These are phyloP conservation scores for Perithous albicinctus DNA, from an alignment of 2,888 invertebrate species.

Conservation along the genomic window DNA sequence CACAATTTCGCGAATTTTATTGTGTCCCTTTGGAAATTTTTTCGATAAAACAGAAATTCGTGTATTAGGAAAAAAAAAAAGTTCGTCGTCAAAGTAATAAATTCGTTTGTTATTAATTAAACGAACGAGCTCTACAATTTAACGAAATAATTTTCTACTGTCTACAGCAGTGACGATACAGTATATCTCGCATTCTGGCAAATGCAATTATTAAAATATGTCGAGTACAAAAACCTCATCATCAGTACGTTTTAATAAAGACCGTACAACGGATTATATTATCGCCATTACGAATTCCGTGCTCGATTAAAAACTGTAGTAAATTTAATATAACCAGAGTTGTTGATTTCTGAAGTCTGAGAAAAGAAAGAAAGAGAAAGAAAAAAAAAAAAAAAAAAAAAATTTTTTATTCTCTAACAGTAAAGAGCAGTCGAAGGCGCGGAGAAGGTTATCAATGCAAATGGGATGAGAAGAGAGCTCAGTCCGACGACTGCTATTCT, in stretches of 20 bases:
- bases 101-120: too few relatives aligned
- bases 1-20: too few relatives aligned
- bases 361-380: too few relatives aligned
- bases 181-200: neutral
- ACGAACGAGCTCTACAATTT: too few relatives aligned
- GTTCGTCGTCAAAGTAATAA: too few relatives aligned
- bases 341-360: neutral
- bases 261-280: neutral
- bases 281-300: neutral
- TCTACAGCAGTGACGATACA: too few relatives aligned
- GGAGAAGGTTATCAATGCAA: conserved; percentile 23
- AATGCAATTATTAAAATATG: neutral
- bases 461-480: conserved; percentile 22
- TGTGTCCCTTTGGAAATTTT: too few relatives aligned
- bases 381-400: too few relatives aligned
- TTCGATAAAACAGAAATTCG: too few relatives aligned
- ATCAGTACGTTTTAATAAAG: neutral
- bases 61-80: too few relatives aligned
- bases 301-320: neutral
- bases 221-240: neutral
- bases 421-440: too few relatives aligned
- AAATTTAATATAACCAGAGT: neutral
- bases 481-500: conserved; percentile 9
- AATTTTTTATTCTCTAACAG: neutral
- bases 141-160: too few relatives aligned